Evolutionary conservation across 1,140 invertebrate species (phyloP).

Genomic region (Drosophila watanabei): DNA sequence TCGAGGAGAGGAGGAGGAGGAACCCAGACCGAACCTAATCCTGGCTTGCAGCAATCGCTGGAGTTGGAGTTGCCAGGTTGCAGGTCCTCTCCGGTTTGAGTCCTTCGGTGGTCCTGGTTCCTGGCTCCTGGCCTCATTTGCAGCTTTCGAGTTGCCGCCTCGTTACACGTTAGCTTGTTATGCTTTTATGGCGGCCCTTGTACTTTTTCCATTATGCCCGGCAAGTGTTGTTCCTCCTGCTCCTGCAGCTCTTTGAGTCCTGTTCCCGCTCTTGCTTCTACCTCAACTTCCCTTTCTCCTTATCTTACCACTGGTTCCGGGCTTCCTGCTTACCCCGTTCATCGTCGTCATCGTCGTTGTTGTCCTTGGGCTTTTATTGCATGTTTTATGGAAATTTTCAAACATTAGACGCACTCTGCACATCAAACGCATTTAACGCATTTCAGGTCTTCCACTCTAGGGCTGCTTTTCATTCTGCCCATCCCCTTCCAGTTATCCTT

Average conservation of each 20-base stretch:
- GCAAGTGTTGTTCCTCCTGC: conserved; percentile 34
- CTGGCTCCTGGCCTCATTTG: conserved; percentile 66
- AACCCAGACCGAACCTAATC: conserved; percentile 25
- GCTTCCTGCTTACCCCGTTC: conserved; percentile 21
- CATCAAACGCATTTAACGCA: conserved; percentile 79
- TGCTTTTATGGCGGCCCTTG: conserved; percentile 72
- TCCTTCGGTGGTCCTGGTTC: conserved; percentile 20
- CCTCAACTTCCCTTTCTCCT: not conserved
- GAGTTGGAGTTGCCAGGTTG: conserved; percentile 29
- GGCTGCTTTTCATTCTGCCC: not conserved
- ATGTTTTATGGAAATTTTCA: conserved; percentile 83
- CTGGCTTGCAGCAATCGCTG: conserved; percentile 19
- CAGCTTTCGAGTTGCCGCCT: conserved; percentile 61
- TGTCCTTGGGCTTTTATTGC: conserved; percentile 76
- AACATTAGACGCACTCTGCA: conserved; percentile 77
- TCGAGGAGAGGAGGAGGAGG: not conserved
- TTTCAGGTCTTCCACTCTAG: conserved; percentile 36
- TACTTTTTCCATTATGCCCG: conserved; percentile 71
- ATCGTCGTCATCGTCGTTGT: conserved; percentile 11
- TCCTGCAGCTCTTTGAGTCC: conserved; percentile 13
- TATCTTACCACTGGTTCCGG: not conserved
- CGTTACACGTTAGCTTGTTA: conserved; percentile 77
- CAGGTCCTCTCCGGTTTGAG: not conserved
- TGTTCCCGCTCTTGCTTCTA: not conserved
- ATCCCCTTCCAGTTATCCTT: not conserved